Conservation (phyloP, 2,797 vertebrate species). For the Lepus oiostolus region DNA sequence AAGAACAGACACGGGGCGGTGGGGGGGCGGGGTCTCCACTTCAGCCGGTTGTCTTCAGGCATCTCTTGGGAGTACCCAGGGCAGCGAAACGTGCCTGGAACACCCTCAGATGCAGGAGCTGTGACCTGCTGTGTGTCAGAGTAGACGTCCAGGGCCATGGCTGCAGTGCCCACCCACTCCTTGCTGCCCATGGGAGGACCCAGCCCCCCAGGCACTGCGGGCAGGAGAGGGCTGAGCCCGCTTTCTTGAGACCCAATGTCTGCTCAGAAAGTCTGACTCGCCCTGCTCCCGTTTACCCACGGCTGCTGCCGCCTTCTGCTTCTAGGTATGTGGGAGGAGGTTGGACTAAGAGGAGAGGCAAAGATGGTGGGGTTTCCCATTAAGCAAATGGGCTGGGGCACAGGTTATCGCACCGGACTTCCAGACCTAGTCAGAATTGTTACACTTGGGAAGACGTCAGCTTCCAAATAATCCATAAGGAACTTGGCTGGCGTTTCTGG, state of each 20-base stretch:
- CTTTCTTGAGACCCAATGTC: rapidly evolving
- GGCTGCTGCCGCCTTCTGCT: background rate
- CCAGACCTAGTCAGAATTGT: background rate
- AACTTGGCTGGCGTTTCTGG: rapidly evolving
- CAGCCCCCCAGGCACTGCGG: rapidly evolving
- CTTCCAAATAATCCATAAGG: background rate
- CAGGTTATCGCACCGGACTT: background rate
- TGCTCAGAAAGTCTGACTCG: background rate
- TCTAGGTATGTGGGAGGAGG: background rate
- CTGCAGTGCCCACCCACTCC: rapidly evolving
- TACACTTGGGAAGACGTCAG: background rate
- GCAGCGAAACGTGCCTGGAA: background rate
- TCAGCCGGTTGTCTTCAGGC: too few relatives aligned
- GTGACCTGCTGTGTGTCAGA: background rate
- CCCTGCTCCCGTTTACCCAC: rapidly evolving
- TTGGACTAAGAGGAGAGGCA: background rate
- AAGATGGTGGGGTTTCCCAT: background rate
- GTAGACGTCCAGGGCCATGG: rapidly evolving
- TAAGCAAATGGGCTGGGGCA: background rate
- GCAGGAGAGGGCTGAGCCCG: too few relatives aligned
- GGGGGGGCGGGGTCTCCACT: rapidly evolving
- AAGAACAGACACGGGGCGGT: background rate
- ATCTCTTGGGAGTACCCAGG: background rate
- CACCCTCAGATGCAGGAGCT: background rate
- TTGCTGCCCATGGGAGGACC: rapidly evolving